Base-by-base conservation (phyloP, 2,888 invertebrate genomes). In the Melieria omissa region DNA sequence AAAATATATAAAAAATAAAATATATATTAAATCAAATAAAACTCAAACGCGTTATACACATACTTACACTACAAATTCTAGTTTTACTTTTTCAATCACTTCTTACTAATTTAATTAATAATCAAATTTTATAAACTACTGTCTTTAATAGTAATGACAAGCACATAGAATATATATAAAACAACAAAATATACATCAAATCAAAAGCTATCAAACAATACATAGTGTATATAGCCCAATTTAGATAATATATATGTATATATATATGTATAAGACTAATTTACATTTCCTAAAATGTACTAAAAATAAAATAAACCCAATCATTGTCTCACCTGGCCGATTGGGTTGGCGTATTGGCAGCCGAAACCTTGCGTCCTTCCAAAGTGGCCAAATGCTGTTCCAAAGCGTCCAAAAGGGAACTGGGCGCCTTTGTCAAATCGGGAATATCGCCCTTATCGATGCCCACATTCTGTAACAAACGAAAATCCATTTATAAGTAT, bases 371-470 rank as follows among this genome's bases (percentile, higher is more conserved):
- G 87, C 95, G 95, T 66, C 98, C 98, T 85, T 99, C 99, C 74
- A 99, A 88, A 0, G 95, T 92, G 57, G 94, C 95, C 75, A 99
- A 90, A 88, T 99, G 99, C 75, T 97, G 96, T 85, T 99, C 99
- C 78, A 99, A 88, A 0, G 99, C 99, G 87, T 99, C 99, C 73
- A 99, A 89, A 68, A 99, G 89, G 86, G 98, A 98, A 86, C 97
- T 97, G 3, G 99, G 99, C 0, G 98, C 99, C 89, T 98, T 97
- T 6, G 98, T 98, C 80, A 99, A 90, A 88, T 99, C 99, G 57
- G 99, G 99, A 86, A 99, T 98, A 85, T 99, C 98, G 46, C 98
- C 98, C 88, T 97, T 97, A 87, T 99, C 98, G 82, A 99, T 98
- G 67, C 99, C 99, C 78, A 98, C 97, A 85, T 96, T 96, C 88